Conservation (phyloP, 2,113 vertebrate species). For the Candoia aspera region DNA sequence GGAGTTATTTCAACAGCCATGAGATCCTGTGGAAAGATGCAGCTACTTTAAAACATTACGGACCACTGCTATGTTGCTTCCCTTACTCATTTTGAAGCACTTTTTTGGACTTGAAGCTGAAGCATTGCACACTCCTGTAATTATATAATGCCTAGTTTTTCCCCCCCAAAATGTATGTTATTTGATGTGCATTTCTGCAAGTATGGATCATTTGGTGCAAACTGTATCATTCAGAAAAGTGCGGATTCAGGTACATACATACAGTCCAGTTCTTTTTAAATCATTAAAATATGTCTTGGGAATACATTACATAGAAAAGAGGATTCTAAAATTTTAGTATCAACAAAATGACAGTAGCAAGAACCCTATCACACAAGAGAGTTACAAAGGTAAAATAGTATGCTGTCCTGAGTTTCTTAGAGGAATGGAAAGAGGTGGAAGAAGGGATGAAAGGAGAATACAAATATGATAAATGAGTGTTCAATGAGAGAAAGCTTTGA, state of each 20-base stretch:
- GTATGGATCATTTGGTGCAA: not conserved
- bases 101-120: not conserved
- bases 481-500: conserved; percentile 14
- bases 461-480: conserved; percentile 10
- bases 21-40: not conserved
- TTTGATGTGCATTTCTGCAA: not conserved
- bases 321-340: not conserved
- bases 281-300: not conserved
- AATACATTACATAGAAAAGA: not conserved
- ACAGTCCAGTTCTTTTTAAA: not conserved
- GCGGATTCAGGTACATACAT: not conserved
- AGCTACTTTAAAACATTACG: not conserved
- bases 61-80: not conserved
- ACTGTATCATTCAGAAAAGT: no score
- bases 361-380: not conserved
- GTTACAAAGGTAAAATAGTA: not conserved
- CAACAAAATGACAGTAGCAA: not conserved
- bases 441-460: not conserved
- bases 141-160: not conserved
- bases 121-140: not conserved
- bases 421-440: not conserved
- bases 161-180: not conserved
- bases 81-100: not conserved
- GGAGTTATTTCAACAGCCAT: not conserved
- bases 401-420: not conserved